Evolutionary conservation across 2,888 invertebrate species (phyloP).

Genomic region (Pomacea canaliculata): DNA sequence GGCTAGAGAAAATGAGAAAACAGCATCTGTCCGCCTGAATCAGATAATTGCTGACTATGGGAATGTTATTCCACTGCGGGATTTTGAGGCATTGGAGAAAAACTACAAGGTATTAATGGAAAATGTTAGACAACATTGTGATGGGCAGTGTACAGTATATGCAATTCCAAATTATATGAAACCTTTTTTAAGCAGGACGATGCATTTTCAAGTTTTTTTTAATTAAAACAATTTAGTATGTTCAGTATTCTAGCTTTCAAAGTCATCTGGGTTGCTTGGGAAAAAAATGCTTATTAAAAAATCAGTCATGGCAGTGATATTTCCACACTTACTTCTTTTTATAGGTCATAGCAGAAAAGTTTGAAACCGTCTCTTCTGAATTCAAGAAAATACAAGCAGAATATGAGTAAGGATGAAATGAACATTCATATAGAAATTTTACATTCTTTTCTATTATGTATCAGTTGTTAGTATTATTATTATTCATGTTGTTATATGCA

Average conservation of each 20-base stretch:
- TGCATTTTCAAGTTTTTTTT: too few species aligned
- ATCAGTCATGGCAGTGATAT: neutral
- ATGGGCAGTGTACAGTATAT: too few species aligned
- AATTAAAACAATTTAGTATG: too few species aligned
- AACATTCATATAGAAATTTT: too few species aligned
- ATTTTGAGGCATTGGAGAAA: slow-evolving; percentile 63
- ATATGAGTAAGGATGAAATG: slow-evolving; percentile 60
- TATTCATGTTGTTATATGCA: slow-evolving; percentile 41
- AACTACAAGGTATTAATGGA: slow-evolving; percentile 50
- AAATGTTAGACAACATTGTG: neutral
- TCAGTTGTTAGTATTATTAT: too few species aligned
- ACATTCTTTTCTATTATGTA: too few species aligned
- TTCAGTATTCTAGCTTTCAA: too few species aligned
- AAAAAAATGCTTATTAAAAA: too few species aligned
- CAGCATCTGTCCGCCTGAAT: slow-evolving; percentile 60
- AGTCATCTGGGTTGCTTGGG: too few species aligned
- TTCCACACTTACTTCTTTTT: slow-evolving; percentile 9
- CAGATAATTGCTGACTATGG: slow-evolving; percentile 69
- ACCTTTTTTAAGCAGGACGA: too few species aligned
- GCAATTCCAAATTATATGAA: too few species aligned
- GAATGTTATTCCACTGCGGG: slow-evolving; percentile 68
- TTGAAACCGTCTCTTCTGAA: slow-evolving; percentile 48
- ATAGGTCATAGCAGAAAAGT: slow-evolving; percentile 56
- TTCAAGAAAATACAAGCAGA: slow-evolving; percentile 62
- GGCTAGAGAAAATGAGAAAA: slow-evolving; percentile 65